These are phyloP conservation scores for Antennarius striatus DNA, from an alignment of 2,113 vertebrate genomes.

Conservation along the genomic window DNA sequence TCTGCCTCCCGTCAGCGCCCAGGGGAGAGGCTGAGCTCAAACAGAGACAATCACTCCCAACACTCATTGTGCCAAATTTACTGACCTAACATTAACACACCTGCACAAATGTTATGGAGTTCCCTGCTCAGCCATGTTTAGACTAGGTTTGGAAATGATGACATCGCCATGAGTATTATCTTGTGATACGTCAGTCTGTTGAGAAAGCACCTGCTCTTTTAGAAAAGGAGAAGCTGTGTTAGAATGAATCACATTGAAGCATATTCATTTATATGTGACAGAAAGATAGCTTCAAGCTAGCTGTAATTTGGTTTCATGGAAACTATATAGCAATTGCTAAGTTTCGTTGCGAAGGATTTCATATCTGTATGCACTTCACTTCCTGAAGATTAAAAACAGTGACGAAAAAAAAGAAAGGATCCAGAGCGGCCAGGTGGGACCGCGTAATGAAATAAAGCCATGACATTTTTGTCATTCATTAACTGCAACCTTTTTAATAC, in stretches of 20 bases:
- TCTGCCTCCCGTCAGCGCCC: conserved; percentile 3
- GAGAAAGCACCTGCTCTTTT: conserved; percentile 43
- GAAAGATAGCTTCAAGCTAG: too few relatives aligned
- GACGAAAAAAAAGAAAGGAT: too few relatives aligned
- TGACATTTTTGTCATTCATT: too few relatives aligned
- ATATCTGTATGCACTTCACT: too few relatives aligned
- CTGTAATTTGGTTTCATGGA: background rate
- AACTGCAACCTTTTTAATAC: too few relatives aligned
- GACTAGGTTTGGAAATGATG: conserved; percentile 60
- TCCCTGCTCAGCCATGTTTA: conserved; percentile 63
- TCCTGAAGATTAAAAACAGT: too few relatives aligned
- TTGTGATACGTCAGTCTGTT: conserved; percentile 17
- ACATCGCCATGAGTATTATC: conserved; percentile 42
- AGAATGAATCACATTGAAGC: background rate
- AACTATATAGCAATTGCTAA: too few relatives aligned
- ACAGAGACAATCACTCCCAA: conserved; percentile 32
- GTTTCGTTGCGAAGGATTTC: too few relatives aligned
- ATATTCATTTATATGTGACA: background rate
- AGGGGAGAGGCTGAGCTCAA: conserved; percentile 15
- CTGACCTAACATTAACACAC: conserved; percentile 69
- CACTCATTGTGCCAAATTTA: conserved; percentile 56
- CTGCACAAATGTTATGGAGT: conserved; percentile 57
- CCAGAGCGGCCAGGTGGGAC: too few relatives aligned
- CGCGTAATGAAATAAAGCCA: too few relatives aligned
- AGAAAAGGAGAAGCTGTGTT: conserved; percentile 1